Percentiles rank a stretch among this genome's conserved stretches.
These are phyloP conservation scores for Dermatemys mawii DNA, from an alignment of 2,113 vertebrate species.

Conservation along the genomic window DNA sequence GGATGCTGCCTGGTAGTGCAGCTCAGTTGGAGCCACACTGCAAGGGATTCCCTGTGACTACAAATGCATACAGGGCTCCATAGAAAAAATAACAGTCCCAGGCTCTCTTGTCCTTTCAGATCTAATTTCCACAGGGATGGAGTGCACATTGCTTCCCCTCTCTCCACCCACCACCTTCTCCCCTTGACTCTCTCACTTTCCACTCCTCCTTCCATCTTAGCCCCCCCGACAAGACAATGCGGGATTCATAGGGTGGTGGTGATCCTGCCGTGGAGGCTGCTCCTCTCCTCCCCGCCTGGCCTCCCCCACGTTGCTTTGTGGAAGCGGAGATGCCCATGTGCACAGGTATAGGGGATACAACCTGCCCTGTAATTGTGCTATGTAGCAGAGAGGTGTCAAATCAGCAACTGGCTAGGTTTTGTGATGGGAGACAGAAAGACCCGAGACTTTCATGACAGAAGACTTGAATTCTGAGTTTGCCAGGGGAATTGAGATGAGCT, in stretches of 20 bases:
- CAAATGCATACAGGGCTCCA: neutral
- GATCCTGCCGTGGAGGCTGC: neutral
- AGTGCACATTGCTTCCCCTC: too few species aligned
- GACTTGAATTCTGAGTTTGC: neutral
- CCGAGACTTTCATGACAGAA: conserved; percentile 1
- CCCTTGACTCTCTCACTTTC: neutral
- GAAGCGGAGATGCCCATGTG: neutral
- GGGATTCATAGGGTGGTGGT: neutral
- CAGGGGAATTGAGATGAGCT: conserved; percentile 27
- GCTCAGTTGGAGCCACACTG: neutral
- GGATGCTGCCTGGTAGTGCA: neutral
- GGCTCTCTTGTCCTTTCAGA: neutral
- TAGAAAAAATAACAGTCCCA: neutral
- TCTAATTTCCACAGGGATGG: neutral
- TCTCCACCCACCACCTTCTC: too few species aligned
- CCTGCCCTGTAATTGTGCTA: neutral
- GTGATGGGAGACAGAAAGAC: neutral
- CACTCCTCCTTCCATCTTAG: neutral
- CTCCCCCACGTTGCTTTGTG: neutral
- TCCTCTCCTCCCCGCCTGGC: neutral
- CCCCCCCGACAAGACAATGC: neutral
- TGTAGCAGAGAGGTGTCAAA: neutral
- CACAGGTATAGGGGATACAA: neutral
- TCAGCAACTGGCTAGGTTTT: neutral
- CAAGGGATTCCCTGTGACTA: neutral